Conservation (phyloP, 2,113 vertebrate species). For the Ailurus styani region DNA sequence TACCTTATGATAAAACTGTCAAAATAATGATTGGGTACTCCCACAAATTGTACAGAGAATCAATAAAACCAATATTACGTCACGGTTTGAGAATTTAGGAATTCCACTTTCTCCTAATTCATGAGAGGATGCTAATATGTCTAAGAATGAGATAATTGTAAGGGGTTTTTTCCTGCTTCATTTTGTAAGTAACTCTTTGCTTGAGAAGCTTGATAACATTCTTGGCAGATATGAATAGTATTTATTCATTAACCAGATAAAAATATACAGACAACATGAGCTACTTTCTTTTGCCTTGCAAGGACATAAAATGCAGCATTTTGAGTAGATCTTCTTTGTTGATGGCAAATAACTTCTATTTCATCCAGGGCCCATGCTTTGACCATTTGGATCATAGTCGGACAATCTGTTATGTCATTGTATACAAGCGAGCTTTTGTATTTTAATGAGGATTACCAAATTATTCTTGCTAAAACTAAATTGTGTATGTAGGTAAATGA, state of each 20-base stretch:
- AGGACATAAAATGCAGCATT: background rate
- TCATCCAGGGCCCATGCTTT: background rate
- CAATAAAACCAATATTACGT: slow-evolving; percentile 80
- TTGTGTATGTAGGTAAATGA: background rate
- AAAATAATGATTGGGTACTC: slow-evolving; percentile 80
- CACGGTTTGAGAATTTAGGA: slow-evolving; percentile 80
- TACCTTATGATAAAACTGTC: slow-evolving; percentile 84
- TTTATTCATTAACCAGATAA: slow-evolving; percentile 29
- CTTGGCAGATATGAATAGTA: background rate
- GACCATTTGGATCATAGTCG: background rate
- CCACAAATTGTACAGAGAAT: slow-evolving; percentile 78
- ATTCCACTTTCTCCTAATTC: slow-evolving; percentile 77
- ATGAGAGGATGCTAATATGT: slow-evolving; percentile 67
- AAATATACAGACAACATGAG: background rate
- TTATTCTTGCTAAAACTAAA: background rate
- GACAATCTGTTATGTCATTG: background rate
- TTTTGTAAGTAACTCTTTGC: slow-evolving; percentile 15
- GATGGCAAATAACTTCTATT: background rate
- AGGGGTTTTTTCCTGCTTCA: background rate
- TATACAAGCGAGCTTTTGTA: background rate
- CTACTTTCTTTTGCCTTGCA: background rate
- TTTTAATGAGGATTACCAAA: background rate
- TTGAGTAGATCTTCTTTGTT: background rate
- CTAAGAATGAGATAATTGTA: slow-evolving; percentile 69
- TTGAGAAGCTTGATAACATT: background rate